A percentile compares a stretch with the other conserved stretches of the same genome.
Conservation (phyloP, 2,113 vertebrate species). For the Phylloscopus whistleri region DNA sequence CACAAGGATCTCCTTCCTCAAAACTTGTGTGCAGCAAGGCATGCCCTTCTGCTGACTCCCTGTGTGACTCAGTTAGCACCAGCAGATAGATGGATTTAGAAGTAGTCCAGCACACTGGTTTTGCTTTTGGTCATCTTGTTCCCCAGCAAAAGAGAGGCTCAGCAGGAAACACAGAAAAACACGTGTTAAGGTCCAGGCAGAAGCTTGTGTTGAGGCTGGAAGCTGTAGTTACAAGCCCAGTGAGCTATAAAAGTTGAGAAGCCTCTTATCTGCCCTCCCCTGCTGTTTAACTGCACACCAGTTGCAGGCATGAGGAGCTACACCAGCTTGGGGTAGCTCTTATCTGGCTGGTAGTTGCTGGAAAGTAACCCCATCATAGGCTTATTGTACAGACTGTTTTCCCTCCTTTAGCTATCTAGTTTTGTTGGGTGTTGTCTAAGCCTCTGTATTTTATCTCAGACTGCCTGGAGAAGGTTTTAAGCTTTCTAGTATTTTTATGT, state of each 20-base stretch:
- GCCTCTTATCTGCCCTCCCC: rapidly evolving
- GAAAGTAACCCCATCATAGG: neutral
- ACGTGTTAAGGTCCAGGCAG: neutral
- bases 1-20: constrained; percentile 6
- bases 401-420: neutral
- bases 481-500: neutral
- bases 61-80: neutral
- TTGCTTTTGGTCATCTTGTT: neutral
- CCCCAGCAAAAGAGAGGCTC: neutral
- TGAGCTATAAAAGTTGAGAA: neutral
- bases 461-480: neutral
- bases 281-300: neutral
- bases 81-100: neutral
- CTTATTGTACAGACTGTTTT: rapidly evolving
- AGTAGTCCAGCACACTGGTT: neutral
- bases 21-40: neutral
- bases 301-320: neutral
- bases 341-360: neutral
- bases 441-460: neutral
- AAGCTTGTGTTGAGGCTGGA: neutral
- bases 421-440: neutral
- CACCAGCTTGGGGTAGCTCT: neutral
- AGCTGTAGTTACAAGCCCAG: neutral
- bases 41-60: neutral
- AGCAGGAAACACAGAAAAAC: neutral